Evolutionary conservation across 2,113 vertebrate genomes (phyloP).

Genomic region (Sylvia atricapilla): DNA sequence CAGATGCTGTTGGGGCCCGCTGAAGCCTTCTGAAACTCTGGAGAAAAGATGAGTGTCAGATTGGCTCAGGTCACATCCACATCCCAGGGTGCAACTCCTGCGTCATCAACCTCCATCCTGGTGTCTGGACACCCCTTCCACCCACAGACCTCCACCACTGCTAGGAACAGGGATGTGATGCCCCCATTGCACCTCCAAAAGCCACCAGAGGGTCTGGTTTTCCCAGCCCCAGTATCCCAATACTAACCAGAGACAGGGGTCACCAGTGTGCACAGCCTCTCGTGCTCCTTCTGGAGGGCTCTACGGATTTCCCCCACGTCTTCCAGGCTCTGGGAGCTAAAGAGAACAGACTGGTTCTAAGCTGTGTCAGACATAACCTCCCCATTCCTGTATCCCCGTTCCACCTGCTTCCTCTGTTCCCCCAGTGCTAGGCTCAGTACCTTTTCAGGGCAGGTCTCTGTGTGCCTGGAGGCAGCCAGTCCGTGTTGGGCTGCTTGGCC

Average conservation of each 20-base stretch:
- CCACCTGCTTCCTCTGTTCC: not conserved
- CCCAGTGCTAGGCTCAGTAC: constrained; percentile 32
- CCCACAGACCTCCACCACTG: not conserved
- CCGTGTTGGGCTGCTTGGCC: constrained; percentile 86
- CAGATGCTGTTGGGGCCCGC: constrained; percentile 76
- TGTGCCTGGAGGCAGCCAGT: constrained; percentile 81
- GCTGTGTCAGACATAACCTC: not conserved
- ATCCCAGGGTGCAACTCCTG: not conserved
- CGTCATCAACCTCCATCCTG: not conserved
- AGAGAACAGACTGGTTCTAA: not conserved
- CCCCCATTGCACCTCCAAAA: not conserved
- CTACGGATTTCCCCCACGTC: constrained; percentile 78
- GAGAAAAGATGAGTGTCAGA: not conserved
- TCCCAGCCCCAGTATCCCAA: not conserved
- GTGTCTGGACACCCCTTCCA: not conserved
- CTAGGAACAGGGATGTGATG: not conserved
- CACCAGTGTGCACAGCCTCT: constrained; percentile 72
- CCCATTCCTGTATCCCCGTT: not conserved
- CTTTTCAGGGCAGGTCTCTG: constrained; percentile 84
- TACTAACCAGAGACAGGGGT: constrained; percentile 84
- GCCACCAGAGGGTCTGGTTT: rapidly evolving
- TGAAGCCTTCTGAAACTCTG: constrained; percentile 84
- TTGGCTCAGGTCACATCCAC: not conserved
- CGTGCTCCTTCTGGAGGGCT: constrained; percentile 83
- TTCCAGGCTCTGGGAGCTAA: constrained; percentile 89